These are phyloP conservation scores for Zootoca vivipara DNA, from an alignment of 2,113 vertebrate species.

Conservation along the genomic window DNA sequence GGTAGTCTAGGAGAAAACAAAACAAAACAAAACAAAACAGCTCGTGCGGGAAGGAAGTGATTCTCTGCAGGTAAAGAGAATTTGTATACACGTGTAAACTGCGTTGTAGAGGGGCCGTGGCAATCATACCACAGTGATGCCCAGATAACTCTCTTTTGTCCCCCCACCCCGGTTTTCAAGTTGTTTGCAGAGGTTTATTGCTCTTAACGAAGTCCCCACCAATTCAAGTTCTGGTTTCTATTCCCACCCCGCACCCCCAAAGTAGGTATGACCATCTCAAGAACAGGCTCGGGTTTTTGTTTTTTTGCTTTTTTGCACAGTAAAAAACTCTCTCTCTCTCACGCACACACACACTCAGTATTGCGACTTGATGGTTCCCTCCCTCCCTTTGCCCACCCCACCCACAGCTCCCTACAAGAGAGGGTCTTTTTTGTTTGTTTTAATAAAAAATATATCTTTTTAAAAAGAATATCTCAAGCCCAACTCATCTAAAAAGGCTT, in stretches of 20 bases:
- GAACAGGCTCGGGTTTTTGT: not conserved
- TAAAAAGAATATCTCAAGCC: conserved; percentile 26
- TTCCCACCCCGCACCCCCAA: not conserved
- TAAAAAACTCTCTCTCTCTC: not conserved
- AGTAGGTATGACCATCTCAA: not conserved
- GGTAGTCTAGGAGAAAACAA: conserved; percentile 61
- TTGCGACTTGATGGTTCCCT: not conserved
- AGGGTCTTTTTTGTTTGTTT: not conserved
- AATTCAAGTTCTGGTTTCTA: conserved; percentile 13
- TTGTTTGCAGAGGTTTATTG: not conserved
- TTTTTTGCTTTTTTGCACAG: not conserved
- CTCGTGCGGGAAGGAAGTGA: conserved; percentile 62
- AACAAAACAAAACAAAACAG: conserved; percentile 41
- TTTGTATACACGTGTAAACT: not conserved
- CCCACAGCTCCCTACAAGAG: conserved; percentile 16
- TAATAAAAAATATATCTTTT: conserved; percentile 29
- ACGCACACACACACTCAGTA: not conserved
- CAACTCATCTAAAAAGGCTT: not conserved
- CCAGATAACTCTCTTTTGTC: not conserved
- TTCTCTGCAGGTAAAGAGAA: not conserved
- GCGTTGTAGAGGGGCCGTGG: too few relatives aligned
- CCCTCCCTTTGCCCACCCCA: not conserved
- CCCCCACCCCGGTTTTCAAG: not conserved
- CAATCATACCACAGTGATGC: not conserved
- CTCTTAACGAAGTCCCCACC: not conserved